Base-by-base conservation (phyloP, 1,140 invertebrate species). In the Drosophila athabasca region DNA sequence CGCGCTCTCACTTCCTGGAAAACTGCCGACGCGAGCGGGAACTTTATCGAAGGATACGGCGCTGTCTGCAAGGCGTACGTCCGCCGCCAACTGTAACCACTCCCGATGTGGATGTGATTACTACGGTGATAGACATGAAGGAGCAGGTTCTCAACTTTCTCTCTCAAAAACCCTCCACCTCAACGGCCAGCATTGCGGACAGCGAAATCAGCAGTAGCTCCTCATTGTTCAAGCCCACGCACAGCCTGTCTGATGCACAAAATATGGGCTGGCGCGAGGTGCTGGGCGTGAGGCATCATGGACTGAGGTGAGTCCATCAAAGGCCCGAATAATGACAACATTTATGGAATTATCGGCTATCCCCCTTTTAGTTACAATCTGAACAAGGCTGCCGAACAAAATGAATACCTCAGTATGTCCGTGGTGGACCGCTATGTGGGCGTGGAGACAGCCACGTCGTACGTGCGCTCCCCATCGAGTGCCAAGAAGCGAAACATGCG, bases 1-100 rank as follows among this genome's bases (percentile, higher is more conserved):
- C 69, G 0, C 74, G 84, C 2, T 71, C 61, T 0, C 66, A 79
- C 31, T 91, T 87, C 55, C 59, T 85, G n/a, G 82, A 91, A 45
- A 91, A 91, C 22, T 89, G 88, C 15, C 68, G 80, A 0, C 61
- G 85, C 7, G 90, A 91, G 50, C 60, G 77, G 31, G 87, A 91
- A 26, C 70, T 91, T 3, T 76, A 81, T 52, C 62, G 76, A 1
- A 69, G 90, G 17, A 91, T 92, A 45, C 76, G 91, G 13, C 87
- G 88, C 11, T 90, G 90, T 19, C 65, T 93, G 22, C 92, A 91
- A 11, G 94, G 94, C 4, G 92, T 95, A 1, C 92, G 93, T n/a
- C 94, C 94, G 15, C 94, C 94, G 5, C 94, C 94, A 3, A 94
- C 93, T 17, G 91, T 94, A n/a, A 95, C 94, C 5, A 93, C 93